Evolutionary conservation across 1,140 invertebrate genomes (phyloP), one percentile per base, ranked within the genome.

Genomic region (Formica selysi): DNA sequence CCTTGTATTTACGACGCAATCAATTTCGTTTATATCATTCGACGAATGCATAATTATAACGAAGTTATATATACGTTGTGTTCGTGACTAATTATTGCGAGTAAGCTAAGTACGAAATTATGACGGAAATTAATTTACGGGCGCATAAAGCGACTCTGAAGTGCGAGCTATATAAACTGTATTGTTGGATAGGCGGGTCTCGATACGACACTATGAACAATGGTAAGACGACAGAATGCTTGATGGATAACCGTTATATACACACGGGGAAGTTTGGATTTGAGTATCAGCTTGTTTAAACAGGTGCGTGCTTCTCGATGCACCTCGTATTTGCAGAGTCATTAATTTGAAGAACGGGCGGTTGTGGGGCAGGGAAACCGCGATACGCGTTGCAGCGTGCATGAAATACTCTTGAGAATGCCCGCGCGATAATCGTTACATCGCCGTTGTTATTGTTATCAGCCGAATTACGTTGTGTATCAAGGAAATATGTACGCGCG

Each of bases 201-300:
- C 8, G 78, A 67, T 22, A 22, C 13, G 29, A 71, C n/a, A 16
- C 62, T 19, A 57, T 11, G 22, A 26, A 36, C 16, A 48, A 80
- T 71, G 44, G 70, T 71, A 80, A 80, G 78, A 71, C 64, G 76
- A 80, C 36, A 16, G 78, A 16, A 57, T 41, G 65, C 48, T 70
- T 57, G 65, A 71, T 54, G 78, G 48, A 80, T 80, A 80, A 80
- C 78, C 26, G 48, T 71, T 59, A 41, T 51, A 29, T 80, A 80
- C 19, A 41, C 64, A 70, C 16, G 48, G 48, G n/a, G 13, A 54
- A 80, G 78, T 80, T 80, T 80, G 78, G 78, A 80, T 80, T 71
- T 22, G 65, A 38, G 22, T 80, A 80, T 80, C 65, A 48, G 16
- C 36, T 85, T 85, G 73, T 85, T 85, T 78, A 85, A 64, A 85